Conservation (phyloP, 2,888 invertebrate species). For the Stenodema calcarata region DNA sequence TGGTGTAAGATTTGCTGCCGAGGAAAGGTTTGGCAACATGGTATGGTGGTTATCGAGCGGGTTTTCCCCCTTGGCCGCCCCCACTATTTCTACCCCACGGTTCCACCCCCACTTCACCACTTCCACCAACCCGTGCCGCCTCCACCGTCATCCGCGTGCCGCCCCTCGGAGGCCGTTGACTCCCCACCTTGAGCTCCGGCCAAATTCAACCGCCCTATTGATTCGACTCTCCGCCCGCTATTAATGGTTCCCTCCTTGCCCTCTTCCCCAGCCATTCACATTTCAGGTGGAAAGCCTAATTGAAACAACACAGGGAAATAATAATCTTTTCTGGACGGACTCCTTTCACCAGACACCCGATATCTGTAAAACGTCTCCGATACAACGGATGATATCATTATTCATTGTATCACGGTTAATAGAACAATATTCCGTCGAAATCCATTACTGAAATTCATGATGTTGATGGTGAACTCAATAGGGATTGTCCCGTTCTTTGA, state of each 20-base stretch:
- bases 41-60: conserved; percentile 29
- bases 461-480: no score
- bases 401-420: no score
- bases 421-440: no score
- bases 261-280: background rate
- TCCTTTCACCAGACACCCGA: no score
- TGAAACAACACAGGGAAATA: background rate
- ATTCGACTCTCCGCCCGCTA: conserved; percentile 20
- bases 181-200: conserved; percentile 43
- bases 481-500: no score
- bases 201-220: conserved; percentile 36
- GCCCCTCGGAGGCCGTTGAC: conserved; percentile 33
- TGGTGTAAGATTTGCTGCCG: conserved; percentile 20
- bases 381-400: no score
- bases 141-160: background rate
- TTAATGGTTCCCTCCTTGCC: background rate
- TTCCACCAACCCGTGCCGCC: background rate
- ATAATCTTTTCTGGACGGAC: background rate
- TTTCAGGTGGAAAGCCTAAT: background rate
- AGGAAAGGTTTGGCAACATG: conserved; percentile 32
- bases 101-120: background rate
- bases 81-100: background rate
- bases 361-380: no score
- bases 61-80: background rate
- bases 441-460: no score